Evolutionary conservation across 2,797 vertebrate species (phyloP).

Genomic region (Pteronotus mesoamericanus): DNA sequence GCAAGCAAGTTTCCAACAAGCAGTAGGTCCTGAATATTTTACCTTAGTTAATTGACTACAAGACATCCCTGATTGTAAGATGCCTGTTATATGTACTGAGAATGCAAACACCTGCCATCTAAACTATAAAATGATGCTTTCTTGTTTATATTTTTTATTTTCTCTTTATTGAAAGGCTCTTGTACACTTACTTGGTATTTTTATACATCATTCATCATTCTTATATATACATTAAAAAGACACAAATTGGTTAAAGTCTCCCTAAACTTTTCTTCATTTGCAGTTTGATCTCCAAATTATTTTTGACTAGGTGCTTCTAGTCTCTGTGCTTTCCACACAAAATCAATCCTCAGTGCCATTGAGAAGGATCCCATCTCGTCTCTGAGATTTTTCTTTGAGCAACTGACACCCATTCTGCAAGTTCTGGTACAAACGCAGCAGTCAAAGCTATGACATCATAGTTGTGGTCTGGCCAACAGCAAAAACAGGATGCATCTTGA

Average conservation of each 20-base stretch:
- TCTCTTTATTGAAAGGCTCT: not conserved
- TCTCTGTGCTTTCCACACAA: not conserved
- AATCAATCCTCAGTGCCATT: not conserved
- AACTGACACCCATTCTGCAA: not conserved
- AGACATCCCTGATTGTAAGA: not conserved
- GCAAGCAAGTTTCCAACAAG: not conserved
- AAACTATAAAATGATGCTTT: not conserved
- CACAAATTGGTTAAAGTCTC: not conserved
- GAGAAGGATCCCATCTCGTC: not conserved
- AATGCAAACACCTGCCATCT: not conserved
- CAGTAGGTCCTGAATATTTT: not conserved
- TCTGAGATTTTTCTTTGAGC: not conserved
- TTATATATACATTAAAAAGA: not conserved
- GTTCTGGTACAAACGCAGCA: not conserved
- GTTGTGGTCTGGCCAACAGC: not conserved
- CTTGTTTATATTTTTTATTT: not conserved
- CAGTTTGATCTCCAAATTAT: not conserved
- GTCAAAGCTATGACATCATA: not conserved
- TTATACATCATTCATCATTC: not conserved
- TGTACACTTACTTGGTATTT: not conserved
- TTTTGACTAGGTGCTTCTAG: not conserved
- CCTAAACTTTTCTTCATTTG: not conserved
- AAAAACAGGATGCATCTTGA: not conserved
- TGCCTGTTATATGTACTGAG: not conserved
- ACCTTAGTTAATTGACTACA: not conserved